Evolutionary conservation across 2,888 invertebrate genomes (phyloP), one percentile per base, ranked within the genome.

Genomic region (Mimas tiliae): DNA sequence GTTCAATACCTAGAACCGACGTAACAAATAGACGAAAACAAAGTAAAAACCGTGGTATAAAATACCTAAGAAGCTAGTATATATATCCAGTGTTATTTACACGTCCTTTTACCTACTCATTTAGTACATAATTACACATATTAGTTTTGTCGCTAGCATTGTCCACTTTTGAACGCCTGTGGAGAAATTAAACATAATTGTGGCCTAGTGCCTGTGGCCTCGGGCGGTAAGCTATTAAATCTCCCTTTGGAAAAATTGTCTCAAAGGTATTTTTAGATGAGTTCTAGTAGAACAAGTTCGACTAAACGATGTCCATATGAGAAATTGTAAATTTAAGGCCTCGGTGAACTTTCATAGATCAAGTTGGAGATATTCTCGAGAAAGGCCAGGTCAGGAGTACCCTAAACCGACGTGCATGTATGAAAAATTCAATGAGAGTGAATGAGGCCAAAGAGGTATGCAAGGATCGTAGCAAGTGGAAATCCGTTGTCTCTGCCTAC

Each of bases 221-320:
- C 50, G 9, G 11, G 50, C 50, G 19, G 19, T 50, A 19, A 0
- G 58, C 19, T 42, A 58, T 58, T 58, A 58, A 38, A 58, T 58
- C 38, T 42, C 38, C 3, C 50, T 45, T 45, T 16, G 42, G 58
- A 58, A 58, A 58, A 58, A 58, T 58, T 58, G 58, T 58, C 58
- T 58, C 58, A 42, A 16, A 38, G 38, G 16, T 58, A 58, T 38
- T 58, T 58, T 58, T 58, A 42, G 38, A 58, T 19, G 9, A 6
- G n/a, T 19, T 16, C 16, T 38, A 9, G 58, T 38, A 16, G 16
- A 55, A n/a, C 55, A n/a, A 34, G 58, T 58, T 58, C 4, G 11
- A 42, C 58, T 42, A 42, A 38, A 34, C 55, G 34, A 19, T 34
- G 8, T 55, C 34, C 14, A 16, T 55, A 33, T 33, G 9, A 55